A percentile compares a stretch with the other conserved stretches of the same genome.
Evolutionary conservation across 2,113 vertebrate species (phyloP).

Genomic region (Megaceryle maxima): DNA sequence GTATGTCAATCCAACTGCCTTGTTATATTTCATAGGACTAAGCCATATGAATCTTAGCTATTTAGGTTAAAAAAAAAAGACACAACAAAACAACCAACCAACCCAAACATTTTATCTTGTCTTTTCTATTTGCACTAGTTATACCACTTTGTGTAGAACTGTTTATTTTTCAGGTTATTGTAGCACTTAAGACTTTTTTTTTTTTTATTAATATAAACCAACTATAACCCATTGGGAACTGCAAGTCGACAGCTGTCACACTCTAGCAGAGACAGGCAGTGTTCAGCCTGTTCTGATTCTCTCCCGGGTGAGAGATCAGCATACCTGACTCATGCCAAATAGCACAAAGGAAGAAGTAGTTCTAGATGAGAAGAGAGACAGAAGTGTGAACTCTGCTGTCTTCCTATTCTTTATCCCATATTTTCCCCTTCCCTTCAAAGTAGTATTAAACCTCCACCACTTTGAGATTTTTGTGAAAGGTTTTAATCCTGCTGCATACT

Average conservation of each 20-base stretch:
- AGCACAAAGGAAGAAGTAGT: not conserved
- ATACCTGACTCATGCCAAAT: not conserved
- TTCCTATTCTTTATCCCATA: not conserved
- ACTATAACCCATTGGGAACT: not conserved
- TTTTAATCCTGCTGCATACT: not conserved
- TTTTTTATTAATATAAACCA: not conserved
- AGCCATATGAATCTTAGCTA: not conserved
- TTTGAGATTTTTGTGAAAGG: not conserved
- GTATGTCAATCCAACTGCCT: not conserved
- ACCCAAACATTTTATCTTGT: not conserved
- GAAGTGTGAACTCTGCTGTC: not conserved
- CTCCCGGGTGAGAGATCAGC: not conserved
- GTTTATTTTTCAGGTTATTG: not conserved
- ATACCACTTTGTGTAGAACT: not conserved
- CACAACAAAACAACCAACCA: too few species aligned
- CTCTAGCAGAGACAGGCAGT: not conserved
- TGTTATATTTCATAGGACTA: not conserved
- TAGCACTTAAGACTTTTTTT: not conserved
- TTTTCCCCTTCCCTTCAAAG: not conserved
- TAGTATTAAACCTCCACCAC: not conserved
- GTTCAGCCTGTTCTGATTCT: not conserved
- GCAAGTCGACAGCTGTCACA: not conserved
- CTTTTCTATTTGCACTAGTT: not conserved
- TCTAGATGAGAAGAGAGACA: not conserved
- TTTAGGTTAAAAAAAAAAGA: not conserved